Evolutionary conservation across 2,797 vertebrate species (phyloP).

Genomic region (Gambusia yucatana): DNA sequence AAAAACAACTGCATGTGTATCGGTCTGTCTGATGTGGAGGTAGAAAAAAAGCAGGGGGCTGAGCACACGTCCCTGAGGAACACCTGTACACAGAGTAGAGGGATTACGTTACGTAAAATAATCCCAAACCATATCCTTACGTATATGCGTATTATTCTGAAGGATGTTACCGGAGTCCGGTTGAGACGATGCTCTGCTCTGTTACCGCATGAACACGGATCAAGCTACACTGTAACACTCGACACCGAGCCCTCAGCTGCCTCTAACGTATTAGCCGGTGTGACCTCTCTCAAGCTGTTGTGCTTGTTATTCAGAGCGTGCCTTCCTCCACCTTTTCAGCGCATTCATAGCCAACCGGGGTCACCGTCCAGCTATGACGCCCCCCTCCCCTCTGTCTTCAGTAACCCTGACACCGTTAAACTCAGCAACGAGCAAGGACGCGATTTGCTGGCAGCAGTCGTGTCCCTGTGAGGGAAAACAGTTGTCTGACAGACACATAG

Average conservation of each 20-base stretch:
- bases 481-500: constrained; percentile 15
- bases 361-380: constrained; percentile 57
- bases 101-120: neutral
- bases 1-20: neutral
- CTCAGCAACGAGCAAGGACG: constrained; percentile 76
- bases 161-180: neutral
- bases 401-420: constrained; percentile 73
- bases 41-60: neutral
- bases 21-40: neutral
- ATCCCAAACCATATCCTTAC: too few relatives aligned
- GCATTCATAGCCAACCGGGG: constrained; percentile 23
- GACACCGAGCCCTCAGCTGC: constrained; percentile 5
- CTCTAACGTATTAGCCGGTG: constrained; percentile 3
- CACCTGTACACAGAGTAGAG: neutral
- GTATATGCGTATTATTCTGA: too few relatives aligned
- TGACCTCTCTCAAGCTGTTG: constrained; percentile 33
- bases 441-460: constrained; percentile 44
- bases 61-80: constrained; percentile 1
- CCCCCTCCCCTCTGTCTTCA: constrained; percentile 37
- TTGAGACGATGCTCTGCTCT: neutral
- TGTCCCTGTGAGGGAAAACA: constrained; percentile 62
- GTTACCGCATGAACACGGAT: constrained; percentile 20
- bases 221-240: constrained; percentile 2
- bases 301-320: constrained; percentile 64
- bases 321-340: constrained; percentile 31